phyloP scores from a whole-genome alignment of 2,797 vertebrate species.

The Percopsis omiscomaycus region DNA sequence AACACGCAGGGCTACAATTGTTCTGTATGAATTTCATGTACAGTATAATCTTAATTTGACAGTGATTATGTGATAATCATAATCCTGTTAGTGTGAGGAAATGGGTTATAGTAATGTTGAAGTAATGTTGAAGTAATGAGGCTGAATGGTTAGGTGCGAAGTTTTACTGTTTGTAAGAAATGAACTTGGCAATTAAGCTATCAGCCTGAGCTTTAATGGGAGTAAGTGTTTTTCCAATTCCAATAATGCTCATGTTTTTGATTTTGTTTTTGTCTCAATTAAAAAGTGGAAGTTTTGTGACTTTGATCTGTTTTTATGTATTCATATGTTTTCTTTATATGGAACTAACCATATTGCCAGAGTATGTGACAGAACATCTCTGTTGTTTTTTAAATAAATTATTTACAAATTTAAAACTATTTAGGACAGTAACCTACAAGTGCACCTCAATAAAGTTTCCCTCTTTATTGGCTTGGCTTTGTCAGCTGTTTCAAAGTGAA shows the following conservation, averaged over 20 bases:
- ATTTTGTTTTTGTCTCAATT: slow-evolving; percentile 67
- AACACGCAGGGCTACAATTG: slow-evolving; percentile 30
- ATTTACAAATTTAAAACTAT: too few relatives aligned
- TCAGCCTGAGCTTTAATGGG: slow-evolving; percentile 68
- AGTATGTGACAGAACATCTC: too few relatives aligned
- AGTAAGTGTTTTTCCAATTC: slow-evolving; percentile 29
- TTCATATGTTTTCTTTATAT: slow-evolving; percentile 17
- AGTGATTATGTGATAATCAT: slow-evolving; percentile 20
- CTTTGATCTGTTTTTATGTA: slow-evolving; percentile 53
- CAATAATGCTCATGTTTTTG: slow-evolving; percentile 71
- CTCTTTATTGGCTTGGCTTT: too few relatives aligned
- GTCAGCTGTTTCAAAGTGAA: too few relatives aligned
- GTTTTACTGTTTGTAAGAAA: slow-evolving; percentile 63
- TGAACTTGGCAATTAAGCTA: slow-evolving; percentile 34
- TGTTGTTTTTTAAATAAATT: too few relatives aligned
- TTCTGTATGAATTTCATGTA: slow-evolving; percentile 27
- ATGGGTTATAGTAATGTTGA: slow-evolving; percentile 31
- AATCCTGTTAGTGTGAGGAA: slow-evolving; percentile 16
- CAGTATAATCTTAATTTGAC: slow-evolving; percentile 26
- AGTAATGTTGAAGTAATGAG: slow-evolving; percentile 31
- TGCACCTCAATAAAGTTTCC: too few relatives aligned
- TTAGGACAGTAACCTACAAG: too few relatives aligned
- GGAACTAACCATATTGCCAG: too few relatives aligned
- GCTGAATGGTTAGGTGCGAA: slow-evolving; percentile 39
- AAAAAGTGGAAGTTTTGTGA: slow-evolving; percentile 56